Base-by-base conservation (phyloP, 2,888 invertebrate species). In the Zygothrica quintamaculata region DNA sequence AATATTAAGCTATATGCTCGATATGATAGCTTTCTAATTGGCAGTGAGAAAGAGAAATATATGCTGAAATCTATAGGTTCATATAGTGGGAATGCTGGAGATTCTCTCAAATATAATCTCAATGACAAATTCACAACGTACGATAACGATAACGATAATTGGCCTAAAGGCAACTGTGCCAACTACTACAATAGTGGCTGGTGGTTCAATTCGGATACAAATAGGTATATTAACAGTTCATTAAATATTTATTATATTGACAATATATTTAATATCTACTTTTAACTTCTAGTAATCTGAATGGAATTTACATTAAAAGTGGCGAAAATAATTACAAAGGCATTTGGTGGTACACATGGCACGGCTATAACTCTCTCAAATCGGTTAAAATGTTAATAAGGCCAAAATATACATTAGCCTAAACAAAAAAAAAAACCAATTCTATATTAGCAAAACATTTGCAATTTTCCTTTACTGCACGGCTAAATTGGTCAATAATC, bases 201-300 rank as follows among this genome's bases (percentile, higher is more conserved):
- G 72, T 75, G 74, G 74, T 75, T 39, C 25, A 53, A 53, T 8
- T 59, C 18, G 16, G 34, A 58, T 29, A 25, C 60, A 9, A 62
- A 75, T 36, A 69, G 74, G 74, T 75, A 15, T 5, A 42, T 31
- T 5, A 33, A 22, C 0, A 7, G n/a, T 13, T 6, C 13, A 4
- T 12, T 1, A 9, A 11, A 34, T 9, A 12, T 1, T 8, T 6
- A 3, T 4, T 1, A 29, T 29, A 29, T 29, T 29, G 29, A 9
- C 2, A 9, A 8, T 36, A 36, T 36, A n/a, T n/a, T n/a, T n/a
- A n/a, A n/a, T n/a, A n/a, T n/a, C n/a, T n/a, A n/a, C n/a, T n/a
- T n/a, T n/a, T n/a, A n/a, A n/a, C n/a, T n/a, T n/a, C n/a, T n/a
- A 74, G 74, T 9, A 74, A 74, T 36, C 71, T 74, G 5, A 74